A percentile compares a stretch with the other conserved stretches of the same genome.
Evolutionary conservation across 1,140 invertebrate species (phyloP).

Genomic region (Oncopeltus fasciatus): DNA sequence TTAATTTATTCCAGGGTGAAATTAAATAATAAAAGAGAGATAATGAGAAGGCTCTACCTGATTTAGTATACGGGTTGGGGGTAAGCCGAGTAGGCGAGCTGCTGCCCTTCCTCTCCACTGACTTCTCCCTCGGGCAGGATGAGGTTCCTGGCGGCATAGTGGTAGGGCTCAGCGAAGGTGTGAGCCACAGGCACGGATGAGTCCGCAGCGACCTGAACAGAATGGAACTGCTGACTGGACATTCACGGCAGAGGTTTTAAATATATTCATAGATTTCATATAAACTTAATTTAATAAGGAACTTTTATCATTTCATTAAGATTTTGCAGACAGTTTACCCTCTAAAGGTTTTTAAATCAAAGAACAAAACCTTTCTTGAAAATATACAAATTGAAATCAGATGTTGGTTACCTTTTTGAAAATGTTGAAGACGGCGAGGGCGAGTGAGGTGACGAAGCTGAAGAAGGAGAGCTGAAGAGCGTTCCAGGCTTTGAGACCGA

Average conservation of each 20-base stretch:
- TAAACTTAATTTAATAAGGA: too few relatives aligned
- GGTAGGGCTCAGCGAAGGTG: conserved; percentile 22
- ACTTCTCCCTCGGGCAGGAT: conserved; percentile 29
- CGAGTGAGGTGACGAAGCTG: conserved; percentile 69
- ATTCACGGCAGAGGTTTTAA: too few relatives aligned
- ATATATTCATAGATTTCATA: too few relatives aligned
- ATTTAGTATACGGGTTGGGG: too few relatives aligned
- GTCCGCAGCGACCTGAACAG: conserved; percentile 37
- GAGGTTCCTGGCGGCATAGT: conserved; percentile 24
- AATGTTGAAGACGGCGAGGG: conserved; percentile 69
- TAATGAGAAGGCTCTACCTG: too few relatives aligned
- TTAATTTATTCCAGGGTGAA: too few relatives aligned
- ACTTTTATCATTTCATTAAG: too few relatives aligned
- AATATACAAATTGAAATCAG: too few relatives aligned
- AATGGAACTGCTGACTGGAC: too few relatives aligned
- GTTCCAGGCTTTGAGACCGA: conserved; percentile 74
- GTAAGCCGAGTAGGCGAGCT: conserved; percentile 60
- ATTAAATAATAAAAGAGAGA: too few relatives aligned
- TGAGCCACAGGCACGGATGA: conserved; percentile 26
- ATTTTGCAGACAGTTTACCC: background rate
- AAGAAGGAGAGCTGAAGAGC: conserved; percentile 72
- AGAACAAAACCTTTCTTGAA: too few relatives aligned
- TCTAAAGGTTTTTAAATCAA: background rate
- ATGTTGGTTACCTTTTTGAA: conserved; percentile 57
- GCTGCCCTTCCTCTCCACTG: conserved; percentile 40